These are phyloP conservation scores for Zaprionus gabonicus DNA, from an alignment of 1,140 invertebrate genomes.

Conservation along the genomic window DNA sequence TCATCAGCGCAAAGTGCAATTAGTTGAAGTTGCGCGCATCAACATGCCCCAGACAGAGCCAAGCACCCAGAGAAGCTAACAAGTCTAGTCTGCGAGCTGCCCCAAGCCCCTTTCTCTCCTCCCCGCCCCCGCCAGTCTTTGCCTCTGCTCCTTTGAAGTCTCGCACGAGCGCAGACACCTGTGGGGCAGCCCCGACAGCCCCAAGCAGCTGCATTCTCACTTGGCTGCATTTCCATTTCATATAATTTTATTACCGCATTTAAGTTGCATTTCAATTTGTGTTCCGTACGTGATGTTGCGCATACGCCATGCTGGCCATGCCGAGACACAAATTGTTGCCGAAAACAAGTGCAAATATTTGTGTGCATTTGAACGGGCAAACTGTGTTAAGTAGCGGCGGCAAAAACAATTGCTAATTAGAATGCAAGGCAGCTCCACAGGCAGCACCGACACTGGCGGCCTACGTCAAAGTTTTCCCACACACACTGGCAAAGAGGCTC, in stretches of 20 bases:
- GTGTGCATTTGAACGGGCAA: constrained; percentile 52
- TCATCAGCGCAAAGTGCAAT: constrained; percentile 82
- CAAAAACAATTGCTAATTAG: constrained; percentile 64
- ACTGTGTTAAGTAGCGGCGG: constrained; percentile 58
- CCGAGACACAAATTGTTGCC: constrained; percentile 32
- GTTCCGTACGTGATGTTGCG: constrained; percentile 50
- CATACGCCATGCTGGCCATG: constrained; percentile 43
- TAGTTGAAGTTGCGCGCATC: constrained; percentile 78
- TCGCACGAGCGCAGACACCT: constrained; percentile 59
- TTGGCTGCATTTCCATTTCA: constrained; percentile 54
- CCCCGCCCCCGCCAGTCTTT: neutral
- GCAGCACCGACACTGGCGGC: constrained; percentile 8
- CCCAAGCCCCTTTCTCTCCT: neutral
- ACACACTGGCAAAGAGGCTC: constrained; percentile 14
- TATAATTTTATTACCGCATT: constrained; percentile 71
- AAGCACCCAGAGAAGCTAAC: constrained; percentile 72
- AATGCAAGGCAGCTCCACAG: constrained; percentile 61
- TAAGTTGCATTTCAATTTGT: constrained; percentile 75
- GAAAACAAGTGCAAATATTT: constrained; percentile 73
- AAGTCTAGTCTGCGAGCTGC: constrained; percentile 52
- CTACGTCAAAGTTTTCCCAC: constrained; percentile 56
- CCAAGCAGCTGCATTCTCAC: constrained; percentile 32
- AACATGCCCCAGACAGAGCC: constrained; percentile 64
- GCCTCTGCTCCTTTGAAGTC: constrained; percentile 29
- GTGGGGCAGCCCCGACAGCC: constrained; percentile 28